Conservation (phyloP, 2,113 vertebrate species). For the Austrofundulus limnaeus region DNA sequence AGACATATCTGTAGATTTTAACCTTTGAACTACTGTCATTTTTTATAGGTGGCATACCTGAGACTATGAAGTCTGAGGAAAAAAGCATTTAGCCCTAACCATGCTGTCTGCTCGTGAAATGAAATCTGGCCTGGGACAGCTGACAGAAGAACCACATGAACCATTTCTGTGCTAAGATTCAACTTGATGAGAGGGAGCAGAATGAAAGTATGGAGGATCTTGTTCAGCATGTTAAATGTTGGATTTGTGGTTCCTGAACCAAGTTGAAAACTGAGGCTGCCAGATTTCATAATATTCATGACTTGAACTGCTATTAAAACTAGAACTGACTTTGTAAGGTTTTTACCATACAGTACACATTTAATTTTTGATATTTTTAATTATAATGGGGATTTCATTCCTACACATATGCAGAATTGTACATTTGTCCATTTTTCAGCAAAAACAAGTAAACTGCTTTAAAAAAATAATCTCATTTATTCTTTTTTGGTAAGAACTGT, state of each 20-base stretch:
- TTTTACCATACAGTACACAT: no score
- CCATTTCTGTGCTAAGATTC: background rate
- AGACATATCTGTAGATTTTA: background rate
- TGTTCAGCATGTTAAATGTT: background rate
- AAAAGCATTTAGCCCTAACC: background rate
- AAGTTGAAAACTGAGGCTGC: constrained; percentile 24
- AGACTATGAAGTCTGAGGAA: constrained; percentile 57
- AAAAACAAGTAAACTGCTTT: no score
- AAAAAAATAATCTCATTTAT: no score
- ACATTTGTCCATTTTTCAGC: no score
- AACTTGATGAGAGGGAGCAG: background rate
- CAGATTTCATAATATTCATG: background rate
- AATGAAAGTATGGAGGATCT: background rate
- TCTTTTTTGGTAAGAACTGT: no score
- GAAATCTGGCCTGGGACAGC: constrained; percentile 4
- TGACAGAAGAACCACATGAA: background rate
- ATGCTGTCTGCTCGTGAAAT: background rate
- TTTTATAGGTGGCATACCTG: constrained; percentile 69
- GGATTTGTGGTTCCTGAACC: constrained; percentile 9
- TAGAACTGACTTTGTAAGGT: no score
- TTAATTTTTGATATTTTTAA: no score
- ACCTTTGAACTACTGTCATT: constrained; percentile 3
- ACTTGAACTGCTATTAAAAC: background rate
- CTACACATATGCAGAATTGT: no score
- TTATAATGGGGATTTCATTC: no score